phyloP scores from a whole-genome alignment of 2,797 vertebrate species.

The Clarias laeviceps region DNA sequence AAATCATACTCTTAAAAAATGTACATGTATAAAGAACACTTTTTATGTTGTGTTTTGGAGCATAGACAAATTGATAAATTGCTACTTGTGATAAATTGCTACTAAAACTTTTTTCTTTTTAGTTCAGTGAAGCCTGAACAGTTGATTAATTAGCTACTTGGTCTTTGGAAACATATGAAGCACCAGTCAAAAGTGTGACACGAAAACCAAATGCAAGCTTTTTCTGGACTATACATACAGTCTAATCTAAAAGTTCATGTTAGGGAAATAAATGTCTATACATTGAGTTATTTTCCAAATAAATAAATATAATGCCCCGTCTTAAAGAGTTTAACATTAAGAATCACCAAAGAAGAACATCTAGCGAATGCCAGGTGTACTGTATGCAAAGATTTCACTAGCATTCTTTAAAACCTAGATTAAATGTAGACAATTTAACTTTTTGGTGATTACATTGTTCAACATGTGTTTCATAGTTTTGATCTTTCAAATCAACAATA shows the following conservation, averaged over 20 bases:
- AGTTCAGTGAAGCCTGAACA: background rate
- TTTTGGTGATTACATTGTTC: background rate
- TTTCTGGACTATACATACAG: background rate
- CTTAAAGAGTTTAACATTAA: background rate
- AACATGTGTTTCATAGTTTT: background rate
- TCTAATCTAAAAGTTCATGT: background rate
- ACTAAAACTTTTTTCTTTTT: background rate
- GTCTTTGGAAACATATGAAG: background rate
- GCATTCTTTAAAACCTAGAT: background rate
- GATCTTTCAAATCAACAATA: background rate
- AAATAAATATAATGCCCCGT: background rate
- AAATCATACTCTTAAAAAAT: constrained; percentile 52
- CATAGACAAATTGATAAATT: background rate
- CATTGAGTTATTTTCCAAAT: background rate
- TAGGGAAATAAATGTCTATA: background rate
- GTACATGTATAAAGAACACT: constrained; percentile 41
- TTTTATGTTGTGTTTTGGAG: constrained; percentile 37
- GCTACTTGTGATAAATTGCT: constrained; percentile 1
- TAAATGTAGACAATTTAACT: background rate
- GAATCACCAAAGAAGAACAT: too few relatives aligned
- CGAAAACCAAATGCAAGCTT: background rate
- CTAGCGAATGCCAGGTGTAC: background rate
- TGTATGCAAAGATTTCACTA: background rate
- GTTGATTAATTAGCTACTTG: background rate
- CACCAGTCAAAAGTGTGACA: background rate